Base-by-base conservation (phyloP, 2,888 invertebrate genomes). In the Crematogaster levior region DNA sequence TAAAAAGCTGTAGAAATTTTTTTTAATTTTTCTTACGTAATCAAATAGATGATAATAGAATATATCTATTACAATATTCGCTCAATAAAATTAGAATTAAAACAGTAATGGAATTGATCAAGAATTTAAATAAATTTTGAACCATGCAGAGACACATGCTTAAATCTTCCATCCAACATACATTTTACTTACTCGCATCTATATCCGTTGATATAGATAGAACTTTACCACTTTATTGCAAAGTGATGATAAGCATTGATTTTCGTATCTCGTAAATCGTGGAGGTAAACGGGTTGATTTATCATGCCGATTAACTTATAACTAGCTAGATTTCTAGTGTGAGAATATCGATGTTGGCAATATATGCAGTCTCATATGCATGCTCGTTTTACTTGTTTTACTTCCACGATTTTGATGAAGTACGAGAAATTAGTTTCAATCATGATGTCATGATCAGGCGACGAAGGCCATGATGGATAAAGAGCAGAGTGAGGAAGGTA, bases 71-170 rank as follows among this genome's bases (percentile, higher is more conserved):
- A 46, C 24, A 34, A 15, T 30, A 58, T 80, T 48, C 6, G 27
- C 9, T 70, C 12, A 48, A 46, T 56, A 0, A n/a, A 37, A 68
- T 56, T 46, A 68, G 21, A 18, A 12, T 77, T 56, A 65, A 40
- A 51, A 61, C 72, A 30, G 58, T 65, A 68, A 61, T 37, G 51
- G 27, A 81, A 40, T 37, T 79, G 70, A 75, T 1, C n/a, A 37
- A 30, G 83, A 81, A 66, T 74, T 51, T 77, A 84, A 30, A 73
- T 51, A 74, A 85, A 82, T 74, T 79, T 82, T 24, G 63, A 83
- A 85, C 83, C 89, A 84, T 89, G 89, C 89, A 85, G 12, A 75
- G 30, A 83, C 6, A 63, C 89, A 88, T 89, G 89, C 89, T 81
- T 83, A 79, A 51, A 53, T 77, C 24, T 63, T 48, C 1, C 65